Base-by-base conservation (phyloP, 2,113 vertebrate genomes). In the Colossoma macropomum region DNA sequence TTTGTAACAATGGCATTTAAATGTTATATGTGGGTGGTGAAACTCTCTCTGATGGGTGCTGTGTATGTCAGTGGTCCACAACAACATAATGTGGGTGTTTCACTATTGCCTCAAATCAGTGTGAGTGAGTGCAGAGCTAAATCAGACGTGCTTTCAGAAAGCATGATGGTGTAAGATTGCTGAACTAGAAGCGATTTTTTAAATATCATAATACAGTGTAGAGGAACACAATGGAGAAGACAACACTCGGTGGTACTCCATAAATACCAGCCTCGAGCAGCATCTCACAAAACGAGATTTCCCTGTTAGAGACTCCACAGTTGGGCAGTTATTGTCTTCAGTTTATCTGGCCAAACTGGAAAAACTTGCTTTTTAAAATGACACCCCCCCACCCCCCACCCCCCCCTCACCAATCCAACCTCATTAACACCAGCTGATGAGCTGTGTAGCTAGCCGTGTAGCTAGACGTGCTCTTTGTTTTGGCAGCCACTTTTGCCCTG, bases 381-480 rank as follows among this genome's bases (percentile, higher is more conserved):
- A 2, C 12, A 4, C 30, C 16, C 30, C 65, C 4, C 32, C 34
- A 38, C 34, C 34, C 7, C 34, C 41, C 9, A 4, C 4, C 41
- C 4, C 41, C 41, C 41, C 41, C 9, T 9, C 34, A 38, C 32
- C 32, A 3, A 21, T 11, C 6, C 16, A 38, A 41, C 21, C 68
- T 21, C 17, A 38, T 2, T 38, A 25, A 38, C 9, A 6, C 23
- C 10, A 2, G 9, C 11, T 2, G 23, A 59, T 8, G 4, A 72
- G n/a, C 72, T 69, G 71, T 66, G 1, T 54, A n/a, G n/a, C n/a
- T n/a, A n/a, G n/a, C 23, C 41, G 9, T 21, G 65, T 77, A 65
- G 72, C 16, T 63, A 62, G 80, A 78, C 52, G 25, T 68, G 23
- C 17, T 23, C 16, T 27, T 71, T 76, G 25, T 32, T 65, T 71